These are phyloP conservation scores for Gryllus bimaculatus DNA, from an alignment of 1,140 invertebrate species.

Conservation along the genomic window DNA sequence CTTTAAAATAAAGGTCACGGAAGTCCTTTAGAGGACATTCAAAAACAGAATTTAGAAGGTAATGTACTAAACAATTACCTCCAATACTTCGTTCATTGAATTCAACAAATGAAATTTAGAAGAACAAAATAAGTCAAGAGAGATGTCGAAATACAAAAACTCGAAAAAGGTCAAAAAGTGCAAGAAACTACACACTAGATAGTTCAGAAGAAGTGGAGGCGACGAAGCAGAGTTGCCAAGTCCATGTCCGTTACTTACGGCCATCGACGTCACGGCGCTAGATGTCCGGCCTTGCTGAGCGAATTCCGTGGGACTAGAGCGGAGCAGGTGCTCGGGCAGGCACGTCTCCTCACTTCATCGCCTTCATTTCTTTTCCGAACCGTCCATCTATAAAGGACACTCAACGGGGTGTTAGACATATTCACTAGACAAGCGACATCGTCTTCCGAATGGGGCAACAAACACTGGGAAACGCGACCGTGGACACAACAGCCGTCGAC, in stretches of 20 bases:
- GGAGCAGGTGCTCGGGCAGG: background rate
- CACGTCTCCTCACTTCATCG: background rate
- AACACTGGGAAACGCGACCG: no score
- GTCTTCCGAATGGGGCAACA: no score
- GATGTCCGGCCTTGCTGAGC: background rate
- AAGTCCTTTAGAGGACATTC: no score
- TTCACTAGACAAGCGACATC: background rate
- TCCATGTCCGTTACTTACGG: background rate
- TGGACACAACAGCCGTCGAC: no score
- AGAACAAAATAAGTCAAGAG: background rate
- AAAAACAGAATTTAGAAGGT: no score
- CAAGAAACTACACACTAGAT: conserved; percentile 4
- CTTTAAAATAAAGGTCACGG: no score
- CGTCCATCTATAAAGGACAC: background rate
- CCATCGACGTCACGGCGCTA: background rate
- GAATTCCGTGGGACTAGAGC: background rate
- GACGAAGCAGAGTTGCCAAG: background rate
- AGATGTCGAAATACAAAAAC: background rate
- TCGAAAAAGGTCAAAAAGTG: background rate
- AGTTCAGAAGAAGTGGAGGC: conserved; percentile 3
- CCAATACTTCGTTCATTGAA: no score
- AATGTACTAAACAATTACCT: no score
- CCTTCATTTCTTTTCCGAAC: background rate
- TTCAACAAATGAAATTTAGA: no score
- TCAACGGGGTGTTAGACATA: background rate